Base-by-base conservation (phyloP, 2,888 invertebrate species). In the Trachelus tabidus region DNA sequence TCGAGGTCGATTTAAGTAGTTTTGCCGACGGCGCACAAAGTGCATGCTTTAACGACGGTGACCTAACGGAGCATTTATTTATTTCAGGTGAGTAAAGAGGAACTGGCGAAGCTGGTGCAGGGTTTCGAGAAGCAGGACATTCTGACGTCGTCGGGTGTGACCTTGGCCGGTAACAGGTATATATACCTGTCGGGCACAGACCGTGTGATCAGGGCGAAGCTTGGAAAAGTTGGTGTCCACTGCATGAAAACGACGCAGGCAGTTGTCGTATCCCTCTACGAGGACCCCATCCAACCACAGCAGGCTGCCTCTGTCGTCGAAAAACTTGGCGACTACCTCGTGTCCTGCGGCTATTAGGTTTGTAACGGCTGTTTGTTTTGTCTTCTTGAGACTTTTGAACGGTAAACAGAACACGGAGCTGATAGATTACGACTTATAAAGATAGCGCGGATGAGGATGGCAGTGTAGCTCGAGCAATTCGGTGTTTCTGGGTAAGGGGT, bases 201-300 rank as follows among this genome's bases (percentile, higher is more conserved):
- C 92, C 96, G 96, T 92, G 97, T 98, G 91, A 96, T 98, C 93
- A 96, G 97, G 93, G 97, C 97, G 93, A 98, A 97, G 93, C 94
- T 97, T 90, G 97, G 97, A 93, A 97, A 97, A 94, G 96, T 96
- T 92, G 98, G 98, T 91, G 96, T 97, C 87, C 98, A 98, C 92
- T 97, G 97, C 96, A 97, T 98, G 97, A 98, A 97, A 94, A 98
- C 98, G 93, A 95, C 95, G 93, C 97, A 98, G 95, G 97, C 97
- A 92, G 96, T 97, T 93, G 97, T 98, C 93, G 96, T 98, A 92
- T 96, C 97, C 93, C 95, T 97, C 92, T 98, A 98, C 92, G 97
- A 97, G 95, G 97, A 98, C 94, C 97, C 97, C 92, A 97, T 97
- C 93, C 97, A 97, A 94, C 97, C 98, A 93, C 97, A 98, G 93